Evolutionary conservation across 2,113 vertebrate genomes (phyloP).

Genomic region (Scomber japonicus): DNA sequence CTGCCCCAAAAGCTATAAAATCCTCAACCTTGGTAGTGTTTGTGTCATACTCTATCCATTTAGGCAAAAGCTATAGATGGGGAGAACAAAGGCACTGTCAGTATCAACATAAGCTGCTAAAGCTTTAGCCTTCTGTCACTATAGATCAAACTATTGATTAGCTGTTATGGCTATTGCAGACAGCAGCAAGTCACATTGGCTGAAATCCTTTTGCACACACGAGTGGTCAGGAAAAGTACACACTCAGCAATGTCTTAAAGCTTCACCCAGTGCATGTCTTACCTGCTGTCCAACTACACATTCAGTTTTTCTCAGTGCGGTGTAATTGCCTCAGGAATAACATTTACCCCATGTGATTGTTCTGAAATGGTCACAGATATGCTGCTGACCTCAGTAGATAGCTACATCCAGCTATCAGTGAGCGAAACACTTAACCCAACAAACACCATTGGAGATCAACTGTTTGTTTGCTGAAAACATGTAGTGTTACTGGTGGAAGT

Average conservation of each 20-base stretch:
- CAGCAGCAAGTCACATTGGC: slow-evolving; percentile 61
- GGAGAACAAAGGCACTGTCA: slow-evolving; percentile 60
- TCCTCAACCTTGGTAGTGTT: slow-evolving; percentile 29
- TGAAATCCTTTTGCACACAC: slow-evolving; percentile 57
- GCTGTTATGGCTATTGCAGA: slow-evolving; percentile 67
- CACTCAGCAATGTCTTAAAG: slow-evolving; percentile 55
- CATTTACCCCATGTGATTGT: slow-evolving; percentile 10
- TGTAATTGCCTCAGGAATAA: slow-evolving; percentile 16
- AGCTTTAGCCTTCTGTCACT: slow-evolving; percentile 59
- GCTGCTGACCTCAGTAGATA: neutral
- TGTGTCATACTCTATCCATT: slow-evolving; percentile 47
- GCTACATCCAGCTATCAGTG: neutral
- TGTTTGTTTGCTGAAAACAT: neutral
- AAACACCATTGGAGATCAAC: neutral
- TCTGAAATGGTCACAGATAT: slow-evolving; percentile 9
- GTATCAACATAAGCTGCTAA: slow-evolving; percentile 64
- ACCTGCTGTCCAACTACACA: neutral
- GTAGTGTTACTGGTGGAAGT: neutral
- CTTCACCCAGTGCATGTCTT: slow-evolving; percentile 7
- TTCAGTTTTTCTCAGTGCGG: neutral
- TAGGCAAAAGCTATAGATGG: slow-evolving; percentile 34
- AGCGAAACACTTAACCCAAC: neutral
- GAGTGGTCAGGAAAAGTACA: slow-evolving; percentile 45
- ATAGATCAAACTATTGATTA: slow-evolving; percentile 74
- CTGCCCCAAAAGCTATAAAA: slow-evolving; percentile 32